These are phyloP conservation scores for Lophotis ruficrista DNA, from an alignment of 2,113 vertebrate species.

Conservation along the genomic window DNA sequence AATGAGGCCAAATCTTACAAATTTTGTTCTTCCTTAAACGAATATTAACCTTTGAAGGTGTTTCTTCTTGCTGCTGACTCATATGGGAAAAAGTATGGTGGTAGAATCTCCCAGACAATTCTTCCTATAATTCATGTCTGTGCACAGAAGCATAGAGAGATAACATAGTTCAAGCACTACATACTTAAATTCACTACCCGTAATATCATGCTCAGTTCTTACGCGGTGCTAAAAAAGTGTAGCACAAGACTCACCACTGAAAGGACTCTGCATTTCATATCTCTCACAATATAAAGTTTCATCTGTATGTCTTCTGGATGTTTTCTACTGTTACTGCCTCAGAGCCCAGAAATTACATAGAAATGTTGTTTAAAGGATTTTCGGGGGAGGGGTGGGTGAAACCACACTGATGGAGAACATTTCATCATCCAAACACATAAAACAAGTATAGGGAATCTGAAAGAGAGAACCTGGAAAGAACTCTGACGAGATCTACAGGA, in stretches of 20 bases:
- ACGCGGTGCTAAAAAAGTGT: not conserved
- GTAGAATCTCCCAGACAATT: not conserved
- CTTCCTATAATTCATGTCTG: not conserved
- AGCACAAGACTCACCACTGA: not conserved
- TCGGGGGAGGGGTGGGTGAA: accelerated
- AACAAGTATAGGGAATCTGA: not conserved
- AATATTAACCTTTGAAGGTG: not conserved
- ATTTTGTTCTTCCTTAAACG: not conserved
- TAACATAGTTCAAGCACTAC: not conserved
- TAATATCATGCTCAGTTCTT: not conserved
- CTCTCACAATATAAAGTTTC: not conserved
- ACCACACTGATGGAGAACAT: not conserved
- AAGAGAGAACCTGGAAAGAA: not conserved
- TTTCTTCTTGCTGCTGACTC: not conserved
- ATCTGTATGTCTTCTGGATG: not conserved
- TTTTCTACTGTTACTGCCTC: not conserved
- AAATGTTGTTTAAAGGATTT: not conserved
- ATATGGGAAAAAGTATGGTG: not conserved
- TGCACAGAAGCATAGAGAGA: not conserved
- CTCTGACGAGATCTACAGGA: accelerated
- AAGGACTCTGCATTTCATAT: not conserved
- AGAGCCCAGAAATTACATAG: not conserved
- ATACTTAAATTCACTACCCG: not conserved
- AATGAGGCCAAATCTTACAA: not conserved
- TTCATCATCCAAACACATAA: not conserved